Conservation (phyloP, 2,113 vertebrate species). For the Andinoacara biseriatus region DNA sequence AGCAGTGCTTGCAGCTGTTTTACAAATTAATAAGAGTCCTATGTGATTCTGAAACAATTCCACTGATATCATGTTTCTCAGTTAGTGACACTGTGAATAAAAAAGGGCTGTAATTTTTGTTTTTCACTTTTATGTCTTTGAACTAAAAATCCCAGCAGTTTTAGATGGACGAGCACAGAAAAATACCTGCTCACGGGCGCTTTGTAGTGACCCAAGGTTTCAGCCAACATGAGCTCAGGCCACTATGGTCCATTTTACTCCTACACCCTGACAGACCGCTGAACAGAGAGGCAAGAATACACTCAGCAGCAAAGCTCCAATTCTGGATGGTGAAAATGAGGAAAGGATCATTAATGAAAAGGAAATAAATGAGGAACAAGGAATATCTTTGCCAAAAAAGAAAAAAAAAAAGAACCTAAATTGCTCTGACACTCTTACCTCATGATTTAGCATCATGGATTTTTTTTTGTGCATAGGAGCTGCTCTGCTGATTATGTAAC, state of each 20-base stretch:
- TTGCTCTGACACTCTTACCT: background rate
- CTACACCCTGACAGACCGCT: background rate
- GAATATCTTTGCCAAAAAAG: background rate
- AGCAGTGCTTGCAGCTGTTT: background rate
- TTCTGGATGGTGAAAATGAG: background rate
- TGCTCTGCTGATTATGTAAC: constrained; percentile 29
- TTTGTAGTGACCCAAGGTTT: constrained; percentile 9
- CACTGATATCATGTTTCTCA: background rate
- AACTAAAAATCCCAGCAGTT: background rate
- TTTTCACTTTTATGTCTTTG: background rate
- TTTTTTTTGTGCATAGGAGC: background rate
- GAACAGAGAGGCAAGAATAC: background rate
- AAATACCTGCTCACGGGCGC: background rate
- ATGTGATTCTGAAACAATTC: too few relatives aligned
- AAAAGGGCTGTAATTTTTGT: background rate
- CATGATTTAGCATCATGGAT: constrained; percentile 34
- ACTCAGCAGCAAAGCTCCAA: background rate
- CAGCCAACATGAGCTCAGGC: background rate
- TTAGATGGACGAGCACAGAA: background rate
- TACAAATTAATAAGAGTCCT: too few relatives aligned
- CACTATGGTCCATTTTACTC: background rate
- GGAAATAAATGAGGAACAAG: background rate
- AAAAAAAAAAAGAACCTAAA: background rate
- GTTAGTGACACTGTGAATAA: background rate
- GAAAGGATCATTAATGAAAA: background rate